phyloP scores from a whole-genome alignment of 1,140 invertebrate species.

The Drosophila pallidifrons region DNA sequence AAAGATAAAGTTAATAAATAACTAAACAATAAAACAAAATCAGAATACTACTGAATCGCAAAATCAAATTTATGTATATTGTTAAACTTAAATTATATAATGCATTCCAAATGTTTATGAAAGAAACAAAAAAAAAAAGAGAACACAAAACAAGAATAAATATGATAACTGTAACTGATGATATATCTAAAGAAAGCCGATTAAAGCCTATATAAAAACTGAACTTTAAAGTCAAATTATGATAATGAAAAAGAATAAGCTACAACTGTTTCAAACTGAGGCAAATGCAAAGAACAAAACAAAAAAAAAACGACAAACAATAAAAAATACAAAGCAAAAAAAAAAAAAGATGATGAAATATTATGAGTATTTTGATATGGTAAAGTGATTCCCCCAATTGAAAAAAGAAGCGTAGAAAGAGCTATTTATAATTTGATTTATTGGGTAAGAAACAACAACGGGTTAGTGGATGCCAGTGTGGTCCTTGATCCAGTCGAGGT shows the following conservation, averaged over 20 bases:
- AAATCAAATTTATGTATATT: constrained; percentile 73
- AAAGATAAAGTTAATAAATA: constrained; percentile 65
- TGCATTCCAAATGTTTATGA: constrained; percentile 79
- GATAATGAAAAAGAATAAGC: constrained; percentile 38
- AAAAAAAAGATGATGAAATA: constrained; percentile 4
- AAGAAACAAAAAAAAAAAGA: constrained; percentile 43
- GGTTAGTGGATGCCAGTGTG: constrained; percentile 72
- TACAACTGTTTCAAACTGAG: constrained; percentile 47
- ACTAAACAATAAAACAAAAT: constrained; percentile 41
- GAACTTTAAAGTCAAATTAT: constrained; percentile 70
- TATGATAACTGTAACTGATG: constrained; percentile 27
- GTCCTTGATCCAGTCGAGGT: constrained; percentile 86
- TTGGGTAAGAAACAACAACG: background rate
- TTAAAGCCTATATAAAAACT: constrained; percentile 69
- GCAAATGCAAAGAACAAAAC: constrained; percentile 41
- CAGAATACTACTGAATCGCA: constrained; percentile 40
- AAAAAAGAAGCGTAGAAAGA: background rate
- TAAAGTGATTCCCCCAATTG: background rate
- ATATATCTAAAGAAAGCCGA: constrained; percentile 48
- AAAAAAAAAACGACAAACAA: constrained; percentile 38
- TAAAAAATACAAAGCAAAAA: constrained; percentile 25
- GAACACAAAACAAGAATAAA: constrained; percentile 4
- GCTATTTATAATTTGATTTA: constrained; percentile 4
- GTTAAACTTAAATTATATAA: constrained; percentile 79
- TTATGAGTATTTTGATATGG: background rate